Percentiles rank a stretch among this genome's conserved stretches.
Evolutionary conservation across 2,888 invertebrate species (phyloP).

Genomic region (Zonitis immaculata): DNA sequence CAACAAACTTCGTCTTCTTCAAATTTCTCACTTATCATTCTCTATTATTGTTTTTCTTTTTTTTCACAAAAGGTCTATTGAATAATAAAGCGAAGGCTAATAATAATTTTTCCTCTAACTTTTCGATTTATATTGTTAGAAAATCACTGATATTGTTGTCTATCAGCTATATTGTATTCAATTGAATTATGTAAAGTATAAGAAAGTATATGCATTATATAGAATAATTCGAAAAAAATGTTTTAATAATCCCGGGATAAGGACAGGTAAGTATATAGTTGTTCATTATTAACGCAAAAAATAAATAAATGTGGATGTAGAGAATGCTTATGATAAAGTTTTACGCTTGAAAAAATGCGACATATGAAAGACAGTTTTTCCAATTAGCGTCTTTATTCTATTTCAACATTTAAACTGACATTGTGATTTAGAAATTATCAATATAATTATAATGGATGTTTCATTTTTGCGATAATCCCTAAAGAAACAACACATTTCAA

Average conservation of each 20-base stretch:
- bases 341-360: neutral
- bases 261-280: too few species aligned
- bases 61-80: too few species aligned
- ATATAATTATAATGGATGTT: neutral
- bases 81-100: too few species aligned
- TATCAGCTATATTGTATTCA: neutral
- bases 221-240: neutral
- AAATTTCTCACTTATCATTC: neutral
- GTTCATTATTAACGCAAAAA: neutral
- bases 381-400: neutral
- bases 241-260: neutral
- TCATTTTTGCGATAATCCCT: too few species aligned
- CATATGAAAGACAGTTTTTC: neutral
- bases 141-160: constrained; percentile 3
- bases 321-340: neutral
- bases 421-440: neutral
- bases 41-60: too few species aligned
- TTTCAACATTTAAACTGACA: neutral
- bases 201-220: constrained; percentile 1
- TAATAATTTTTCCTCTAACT: constrained; percentile 16
- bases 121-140: constrained; percentile 8
- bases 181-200: constrained; percentile 1
- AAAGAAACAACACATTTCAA: too few species aligned
- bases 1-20: neutral
- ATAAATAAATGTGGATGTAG: too few species aligned